Evolutionary conservation across 2,797 vertebrate species (phyloP).

Genomic region (Clarias fuscus): DNA sequence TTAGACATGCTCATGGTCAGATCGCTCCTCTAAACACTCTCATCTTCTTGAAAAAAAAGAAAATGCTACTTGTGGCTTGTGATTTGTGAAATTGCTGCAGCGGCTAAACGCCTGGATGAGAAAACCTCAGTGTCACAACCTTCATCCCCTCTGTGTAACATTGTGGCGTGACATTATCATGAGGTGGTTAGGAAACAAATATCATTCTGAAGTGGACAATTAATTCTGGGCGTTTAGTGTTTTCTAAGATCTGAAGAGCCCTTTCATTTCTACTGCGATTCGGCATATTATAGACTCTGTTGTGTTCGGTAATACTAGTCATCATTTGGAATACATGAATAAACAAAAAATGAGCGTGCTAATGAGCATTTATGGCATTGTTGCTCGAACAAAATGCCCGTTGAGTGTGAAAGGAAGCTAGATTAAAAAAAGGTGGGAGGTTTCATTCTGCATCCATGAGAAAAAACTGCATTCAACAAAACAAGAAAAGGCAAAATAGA

Average conservation of each 20-base stretch:
- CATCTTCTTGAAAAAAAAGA: background rate
- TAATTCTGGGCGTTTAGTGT: background rate
- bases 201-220: background rate
- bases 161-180: background rate
- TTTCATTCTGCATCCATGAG: background rate
- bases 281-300: background rate
- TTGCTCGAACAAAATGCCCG: background rate
- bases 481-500: slow-evolving; percentile 53
- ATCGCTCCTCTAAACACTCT: background rate
- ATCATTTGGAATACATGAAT: background rate
- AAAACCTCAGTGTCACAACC: background rate
- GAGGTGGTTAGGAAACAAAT: background rate
- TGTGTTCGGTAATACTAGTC: background rate
- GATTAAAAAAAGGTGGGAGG: background rate
- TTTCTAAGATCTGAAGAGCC: background rate
- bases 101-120: background rate
- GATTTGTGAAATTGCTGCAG: slow-evolving; percentile 2
- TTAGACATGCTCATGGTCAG: background rate
- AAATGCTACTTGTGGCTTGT: background rate
- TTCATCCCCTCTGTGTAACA: background rate
- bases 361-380: background rate
- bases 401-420: background rate
- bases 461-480: background rate
- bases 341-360: background rate
- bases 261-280: background rate